Percentiles rank a stretch among this genome's conserved stretches.
These are phyloP conservation scores for Pongo abelii DNA, from an alignment of 2,113 vertebrate genomes.

Conservation along the genomic window DNA sequence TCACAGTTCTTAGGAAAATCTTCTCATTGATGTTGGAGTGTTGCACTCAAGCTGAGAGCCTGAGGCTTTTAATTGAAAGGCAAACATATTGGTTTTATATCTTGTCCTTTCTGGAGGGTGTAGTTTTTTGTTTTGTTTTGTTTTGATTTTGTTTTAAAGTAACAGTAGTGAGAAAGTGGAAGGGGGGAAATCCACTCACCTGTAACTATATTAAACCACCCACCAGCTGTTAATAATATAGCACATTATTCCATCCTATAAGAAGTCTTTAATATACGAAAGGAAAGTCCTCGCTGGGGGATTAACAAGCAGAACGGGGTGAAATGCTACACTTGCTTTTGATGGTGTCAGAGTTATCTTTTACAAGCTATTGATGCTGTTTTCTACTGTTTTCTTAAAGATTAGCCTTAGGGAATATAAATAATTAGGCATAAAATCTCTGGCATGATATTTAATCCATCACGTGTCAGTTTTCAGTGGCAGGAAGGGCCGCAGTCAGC, in stretches of 20 bases:
- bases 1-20: conserved; percentile 18
- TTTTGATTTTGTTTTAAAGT: conserved; percentile 18
- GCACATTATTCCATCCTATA: conserved; percentile 56
- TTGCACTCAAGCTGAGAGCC: conserved; percentile 11
- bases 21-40: conserved; percentile 44
- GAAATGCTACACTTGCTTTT: conserved; percentile 81
- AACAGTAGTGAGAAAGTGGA: conserved; percentile 29
- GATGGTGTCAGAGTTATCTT: conserved; percentile 77
- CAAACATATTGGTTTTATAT: conserved; percentile 51
- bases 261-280: conserved; percentile 73
- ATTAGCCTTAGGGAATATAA: conserved; percentile 76
- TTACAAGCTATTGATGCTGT: conserved; percentile 76
- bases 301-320: conserved; percentile 68
- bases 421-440: conserved; percentile 81
- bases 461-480: conserved; percentile 64
- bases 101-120: conserved; percentile 25
- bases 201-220: conserved; percentile 76
- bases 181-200: conserved; percentile 54
- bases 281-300: conserved; percentile 56
- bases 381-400: conserved; percentile 73
- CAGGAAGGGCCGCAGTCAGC: conserved; percentile 19
- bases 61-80: conserved; percentile 53
- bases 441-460: conserved; percentile 69
- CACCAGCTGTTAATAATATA: conserved; percentile 72
- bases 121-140: background rate